Evolutionary conservation across 2,113 vertebrate species (phyloP), one percentile per base, ranked within the genome.

Genomic region (Holacanthus passer): DNA sequence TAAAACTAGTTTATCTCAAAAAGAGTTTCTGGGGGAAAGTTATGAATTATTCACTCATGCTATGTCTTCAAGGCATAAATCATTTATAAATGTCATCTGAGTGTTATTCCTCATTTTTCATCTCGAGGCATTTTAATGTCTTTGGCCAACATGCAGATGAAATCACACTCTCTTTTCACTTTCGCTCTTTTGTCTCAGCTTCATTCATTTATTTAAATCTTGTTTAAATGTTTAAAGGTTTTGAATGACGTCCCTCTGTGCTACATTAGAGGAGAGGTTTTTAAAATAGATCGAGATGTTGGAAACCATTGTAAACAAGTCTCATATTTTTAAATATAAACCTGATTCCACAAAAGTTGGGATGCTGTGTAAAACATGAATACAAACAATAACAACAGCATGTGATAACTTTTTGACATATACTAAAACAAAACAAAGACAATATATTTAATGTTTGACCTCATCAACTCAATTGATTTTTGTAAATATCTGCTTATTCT

Each of bases 31-130:
- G n/a, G 27, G 39, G 39, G 31, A 72, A 63, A 16, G n/a, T 39
- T 29, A 82, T 76, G 63, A 91, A 89, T 88, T 68, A 93, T 91
- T 89, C 79, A 90, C 64, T 22, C 32, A 63, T 58, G 22, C 39
- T 72, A 67, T 79, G 63, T 81, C 83, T 87, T 86, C 20, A 27
- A 74, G 76, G 39, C 55, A 73, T 89, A 47, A 78, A 91, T 88
- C 69, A 77, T 89, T 82, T 63, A 88, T 69, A 77, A 81, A 88
- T 64, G 66, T 77, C 74, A 73, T 73, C 73, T 11, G 43, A 87
- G 63, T 62, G 60, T 81, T 87, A 48, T 60, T 73, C 22, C 45
- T 70, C 64, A 41, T 86, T 91, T 88, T 81, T 87, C 58, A 85
- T 77, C 53, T 69, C 24, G 17, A 19, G 55, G 27, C 41, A 39